phyloP scores from a whole-genome alignment of 2,113 vertebrate species.

The Hirundichthys speculiger region DNA sequence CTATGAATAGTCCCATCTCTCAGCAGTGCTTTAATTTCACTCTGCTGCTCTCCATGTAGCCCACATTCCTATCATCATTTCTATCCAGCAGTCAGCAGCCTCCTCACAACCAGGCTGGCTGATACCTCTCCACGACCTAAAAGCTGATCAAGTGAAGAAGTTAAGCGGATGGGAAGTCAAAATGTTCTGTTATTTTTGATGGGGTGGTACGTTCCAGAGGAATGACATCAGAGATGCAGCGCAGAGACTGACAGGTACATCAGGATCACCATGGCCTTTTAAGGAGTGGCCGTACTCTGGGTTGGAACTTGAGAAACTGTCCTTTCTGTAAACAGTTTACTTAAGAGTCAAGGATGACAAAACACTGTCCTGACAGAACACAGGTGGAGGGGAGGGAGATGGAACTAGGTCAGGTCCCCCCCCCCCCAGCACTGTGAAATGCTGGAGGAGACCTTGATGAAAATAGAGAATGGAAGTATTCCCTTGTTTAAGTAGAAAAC shows the following conservation, averaged over 20 bases:
- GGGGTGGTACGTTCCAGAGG: conserved; percentile 32
- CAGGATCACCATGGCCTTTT: conserved; percentile 69
- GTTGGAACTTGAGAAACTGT: conserved; percentile 59
- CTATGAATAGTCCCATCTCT: conserved; percentile 43
- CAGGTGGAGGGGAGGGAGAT: conserved; percentile 42
- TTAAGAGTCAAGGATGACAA: conserved; percentile 48
- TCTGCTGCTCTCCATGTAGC: neutral
- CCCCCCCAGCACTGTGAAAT: neutral
- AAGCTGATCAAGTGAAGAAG: too few relatives aligned
- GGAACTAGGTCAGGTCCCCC: neutral
- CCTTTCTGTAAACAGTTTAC: conserved; percentile 78
- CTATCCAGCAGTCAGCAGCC: conserved; percentile 10
- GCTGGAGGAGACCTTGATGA: too few relatives aligned
- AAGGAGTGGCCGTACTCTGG: conserved; percentile 69
- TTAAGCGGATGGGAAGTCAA: too few relatives aligned
- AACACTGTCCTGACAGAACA: conserved; percentile 45
- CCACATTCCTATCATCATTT: conserved; percentile 33
- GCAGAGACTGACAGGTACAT: conserved; percentile 50
- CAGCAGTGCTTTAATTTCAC: conserved; percentile 40
- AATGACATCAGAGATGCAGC: conserved; percentile 57
- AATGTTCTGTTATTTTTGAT: neutral
- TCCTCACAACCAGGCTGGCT: neutral
- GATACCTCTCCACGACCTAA: too few relatives aligned
- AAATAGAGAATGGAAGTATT: too few relatives aligned
- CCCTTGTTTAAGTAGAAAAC: too few relatives aligned